Percentiles rank a stretch among this genome's conserved stretches.
Evolutionary conservation across 2,797 vertebrate genomes (phyloP).

Genomic region (Notamacropus eugenii): DNA sequence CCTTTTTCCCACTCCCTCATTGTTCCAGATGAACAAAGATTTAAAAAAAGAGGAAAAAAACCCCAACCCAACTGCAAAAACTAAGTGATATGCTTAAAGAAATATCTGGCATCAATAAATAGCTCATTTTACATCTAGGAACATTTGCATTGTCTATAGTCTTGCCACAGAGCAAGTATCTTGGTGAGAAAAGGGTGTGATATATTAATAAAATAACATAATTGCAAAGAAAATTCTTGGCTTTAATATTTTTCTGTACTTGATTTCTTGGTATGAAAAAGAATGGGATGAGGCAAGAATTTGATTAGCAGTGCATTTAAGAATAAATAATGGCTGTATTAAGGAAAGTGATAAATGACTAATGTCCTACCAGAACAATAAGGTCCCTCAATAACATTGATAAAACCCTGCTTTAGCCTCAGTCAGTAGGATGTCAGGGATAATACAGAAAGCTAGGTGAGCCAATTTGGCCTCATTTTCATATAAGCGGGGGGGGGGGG

Average conservation of each 20-base stretch:
- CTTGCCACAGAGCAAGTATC: not conserved
- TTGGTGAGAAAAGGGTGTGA: not conserved
- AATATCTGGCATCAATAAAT: conserved; percentile 28
- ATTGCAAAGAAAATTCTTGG: not conserved
- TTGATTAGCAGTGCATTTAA: not conserved
- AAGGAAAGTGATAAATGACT: conserved; percentile 32
- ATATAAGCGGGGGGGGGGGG: not conserved
- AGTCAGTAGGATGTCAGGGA: not conserved
- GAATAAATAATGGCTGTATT: conserved; percentile 6
- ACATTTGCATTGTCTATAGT: not conserved
- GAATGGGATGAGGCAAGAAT: not conserved
- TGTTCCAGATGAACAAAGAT: conserved; percentile 2
- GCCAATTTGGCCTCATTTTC: not conserved
- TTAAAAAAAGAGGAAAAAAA: not conserved
- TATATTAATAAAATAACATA: not conserved
- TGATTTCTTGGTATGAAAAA: not conserved
- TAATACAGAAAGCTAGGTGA: conserved; percentile 7
- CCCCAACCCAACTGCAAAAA: not conserved
- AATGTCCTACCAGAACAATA: not conserved
- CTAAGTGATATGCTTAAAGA: not conserved
- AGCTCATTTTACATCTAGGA: conserved; percentile 8
- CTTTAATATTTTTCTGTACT: not conserved
- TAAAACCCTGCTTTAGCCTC: not conserved
- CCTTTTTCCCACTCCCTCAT: not conserved
- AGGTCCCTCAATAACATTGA: accelerated